phyloP scores from a whole-genome alignment of 35 echinoderm and acorn worm genomes.

The Diadema setosum region DNA sequence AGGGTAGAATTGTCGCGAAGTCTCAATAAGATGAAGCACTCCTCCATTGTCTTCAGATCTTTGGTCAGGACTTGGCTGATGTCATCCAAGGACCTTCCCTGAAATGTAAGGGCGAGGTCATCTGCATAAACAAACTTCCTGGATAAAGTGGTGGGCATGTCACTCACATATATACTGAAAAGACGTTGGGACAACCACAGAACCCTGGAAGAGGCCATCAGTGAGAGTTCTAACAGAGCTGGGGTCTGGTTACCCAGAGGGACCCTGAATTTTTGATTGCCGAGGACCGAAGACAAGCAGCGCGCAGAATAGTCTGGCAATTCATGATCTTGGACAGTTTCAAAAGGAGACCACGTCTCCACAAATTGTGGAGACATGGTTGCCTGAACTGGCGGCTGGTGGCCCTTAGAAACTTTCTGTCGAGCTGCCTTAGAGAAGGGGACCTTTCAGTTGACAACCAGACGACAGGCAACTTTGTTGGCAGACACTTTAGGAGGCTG shows the following conservation, averaged over 20 bases:
- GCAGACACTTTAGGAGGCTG: background rate
- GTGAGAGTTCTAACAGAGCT: background rate
- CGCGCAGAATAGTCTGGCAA: background rate
- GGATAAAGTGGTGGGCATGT: background rate
- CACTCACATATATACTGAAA: background rate
- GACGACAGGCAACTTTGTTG: background rate
- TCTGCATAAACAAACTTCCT: conserved; percentile 7
- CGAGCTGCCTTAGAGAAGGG: background rate
- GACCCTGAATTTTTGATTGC: background rate
- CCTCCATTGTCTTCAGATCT: background rate
- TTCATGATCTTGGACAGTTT: background rate
- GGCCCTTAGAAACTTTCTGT: background rate
- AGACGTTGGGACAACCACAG: background rate
- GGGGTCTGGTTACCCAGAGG: background rate
- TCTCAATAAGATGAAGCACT: background rate
- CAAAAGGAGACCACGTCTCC: background rate
- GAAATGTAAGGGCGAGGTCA: background rate
- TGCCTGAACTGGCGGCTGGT: background rate
- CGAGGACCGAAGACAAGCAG: background rate
- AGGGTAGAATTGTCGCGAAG: too few relatives aligned
- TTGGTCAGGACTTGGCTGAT: background rate
- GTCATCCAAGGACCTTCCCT: background rate
- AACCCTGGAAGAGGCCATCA: background rate
- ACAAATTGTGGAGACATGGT: background rate
- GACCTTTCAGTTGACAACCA: background rate